Evolutionary conservation across 2,113 vertebrate genomes (phyloP).

Genomic region (Mystacornis crossleyi): DNA sequence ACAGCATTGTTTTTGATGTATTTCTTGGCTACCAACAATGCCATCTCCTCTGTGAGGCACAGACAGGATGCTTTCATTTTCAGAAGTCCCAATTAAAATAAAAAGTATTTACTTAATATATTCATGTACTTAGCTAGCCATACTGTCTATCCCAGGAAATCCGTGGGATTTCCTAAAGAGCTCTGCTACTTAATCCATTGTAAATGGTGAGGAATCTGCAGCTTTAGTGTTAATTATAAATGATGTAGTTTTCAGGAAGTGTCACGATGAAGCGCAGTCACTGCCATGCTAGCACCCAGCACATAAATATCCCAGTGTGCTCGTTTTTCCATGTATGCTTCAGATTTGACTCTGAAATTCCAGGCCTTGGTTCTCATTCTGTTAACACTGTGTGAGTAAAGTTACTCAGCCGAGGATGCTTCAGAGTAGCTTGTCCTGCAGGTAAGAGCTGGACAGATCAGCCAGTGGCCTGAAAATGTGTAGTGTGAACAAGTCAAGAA

Average conservation of each 20-base stretch:
- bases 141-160: neutral
- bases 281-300: neutral
- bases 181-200: constrained; percentile 44
- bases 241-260: constrained; percentile 28
- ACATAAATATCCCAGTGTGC: neutral
- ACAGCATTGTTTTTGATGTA: neutral
- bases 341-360: neutral
- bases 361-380: neutral
- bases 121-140: neutral
- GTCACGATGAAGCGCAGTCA: neutral
- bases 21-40: neutral
- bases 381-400: neutral
- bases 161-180: neutral
- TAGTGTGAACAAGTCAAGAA: constrained; percentile 4
- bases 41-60: neutral
- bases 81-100: neutral
- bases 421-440: neutral
- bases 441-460: neutral
- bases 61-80: neutral
- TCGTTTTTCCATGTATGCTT: neutral
- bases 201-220: neutral
- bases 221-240: constrained; percentile 34
- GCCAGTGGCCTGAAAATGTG: neutral
- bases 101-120: neutral
- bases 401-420: neutral